These are phyloP conservation scores for Spondyliosoma cantharus DNA, from an alignment of 2,797 vertebrate species.

Conservation along the genomic window DNA sequence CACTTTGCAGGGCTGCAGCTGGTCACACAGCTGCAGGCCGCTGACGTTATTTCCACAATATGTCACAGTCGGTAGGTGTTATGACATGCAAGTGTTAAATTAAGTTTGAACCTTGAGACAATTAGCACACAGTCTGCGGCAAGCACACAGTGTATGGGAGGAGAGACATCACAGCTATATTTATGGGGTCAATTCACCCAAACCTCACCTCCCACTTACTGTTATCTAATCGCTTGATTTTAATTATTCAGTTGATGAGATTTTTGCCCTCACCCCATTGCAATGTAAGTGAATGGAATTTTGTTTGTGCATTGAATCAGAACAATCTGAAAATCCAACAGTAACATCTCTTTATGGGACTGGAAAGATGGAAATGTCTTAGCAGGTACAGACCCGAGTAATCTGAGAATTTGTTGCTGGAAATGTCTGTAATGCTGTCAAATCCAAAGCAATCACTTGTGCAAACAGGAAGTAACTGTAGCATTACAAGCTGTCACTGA, in stretches of 20 bases:
- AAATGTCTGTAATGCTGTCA: background rate
- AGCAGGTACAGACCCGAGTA: background rate
- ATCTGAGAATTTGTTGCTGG: background rate
- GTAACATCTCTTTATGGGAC: background rate
- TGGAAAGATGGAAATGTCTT: background rate
- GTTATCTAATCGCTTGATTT: constrained; percentile 6
- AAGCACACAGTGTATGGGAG: background rate
- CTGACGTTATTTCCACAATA: constrained; percentile 76
- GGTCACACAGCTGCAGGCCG: constrained; percentile 71
- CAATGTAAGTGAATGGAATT: background rate
- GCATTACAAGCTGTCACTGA: constrained; percentile 1
- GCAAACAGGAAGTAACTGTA: constrained; percentile 2
- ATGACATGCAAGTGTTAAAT: constrained; percentile 78
- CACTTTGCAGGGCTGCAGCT: constrained; percentile 58
- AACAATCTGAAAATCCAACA: background rate
- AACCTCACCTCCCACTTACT: background rate
- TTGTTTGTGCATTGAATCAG: background rate
- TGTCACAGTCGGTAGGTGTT: constrained; percentile 72
- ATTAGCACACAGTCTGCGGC: constrained; percentile 62
- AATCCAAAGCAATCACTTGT: constrained; percentile 10
- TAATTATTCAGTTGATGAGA: background rate
- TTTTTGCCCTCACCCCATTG: background rate
- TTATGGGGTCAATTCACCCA: constrained; percentile 11
- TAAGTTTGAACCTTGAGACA: constrained; percentile 68
- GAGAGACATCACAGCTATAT: constrained; percentile 6